These are phyloP conservation scores for Eurytoma adleriae DNA, from an alignment of 2,888 invertebrate species.

Conservation along the genomic window DNA sequence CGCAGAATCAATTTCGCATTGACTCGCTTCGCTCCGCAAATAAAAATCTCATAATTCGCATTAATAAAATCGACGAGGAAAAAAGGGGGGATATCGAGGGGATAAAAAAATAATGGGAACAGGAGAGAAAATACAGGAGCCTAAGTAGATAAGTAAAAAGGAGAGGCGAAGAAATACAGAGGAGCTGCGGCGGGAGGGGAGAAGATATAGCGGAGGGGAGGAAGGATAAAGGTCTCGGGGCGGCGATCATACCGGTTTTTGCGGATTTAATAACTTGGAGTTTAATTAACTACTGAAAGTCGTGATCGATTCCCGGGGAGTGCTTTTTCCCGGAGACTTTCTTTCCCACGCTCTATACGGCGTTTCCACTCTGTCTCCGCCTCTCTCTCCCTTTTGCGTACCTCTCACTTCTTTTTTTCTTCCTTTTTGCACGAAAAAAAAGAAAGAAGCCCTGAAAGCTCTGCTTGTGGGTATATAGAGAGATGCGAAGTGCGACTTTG, in stretches of 20 bases:
- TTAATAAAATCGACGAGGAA: too few relatives aligned
- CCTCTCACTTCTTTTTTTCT: conserved; percentile 22
- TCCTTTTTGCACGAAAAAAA: background rate
- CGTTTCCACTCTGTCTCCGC: background rate
- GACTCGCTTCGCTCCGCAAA: too few relatives aligned
- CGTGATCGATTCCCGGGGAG: conserved; percentile 69
- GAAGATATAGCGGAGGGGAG: conserved; percentile 1
- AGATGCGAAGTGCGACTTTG: background rate
- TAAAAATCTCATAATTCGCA: too few relatives aligned
- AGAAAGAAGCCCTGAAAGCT: background rate
- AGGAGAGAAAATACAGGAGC: background rate
- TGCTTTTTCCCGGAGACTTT: conserved; percentile 54
- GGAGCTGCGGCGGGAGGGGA: conserved; percentile 28
- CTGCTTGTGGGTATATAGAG: too few relatives aligned
- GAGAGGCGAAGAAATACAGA: background rate
- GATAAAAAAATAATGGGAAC: conserved; percentile 7
- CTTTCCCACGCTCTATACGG: conserved; percentile 31
- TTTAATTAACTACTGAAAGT: conserved; percentile 73
- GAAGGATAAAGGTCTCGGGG: conserved; percentile 38
- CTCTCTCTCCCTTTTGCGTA: conserved; percentile 29
- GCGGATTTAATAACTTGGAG: conserved; percentile 73
- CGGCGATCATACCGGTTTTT: conserved; percentile 65
- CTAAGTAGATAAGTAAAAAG: conserved; percentile 19
- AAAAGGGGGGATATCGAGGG: background rate
- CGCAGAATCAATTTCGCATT: too few relatives aligned